A percentile compares a stretch with the other conserved stretches of the same genome.
Conservation (phyloP, 1,140 invertebrate species). For the Chironomus tepperi region DNA sequence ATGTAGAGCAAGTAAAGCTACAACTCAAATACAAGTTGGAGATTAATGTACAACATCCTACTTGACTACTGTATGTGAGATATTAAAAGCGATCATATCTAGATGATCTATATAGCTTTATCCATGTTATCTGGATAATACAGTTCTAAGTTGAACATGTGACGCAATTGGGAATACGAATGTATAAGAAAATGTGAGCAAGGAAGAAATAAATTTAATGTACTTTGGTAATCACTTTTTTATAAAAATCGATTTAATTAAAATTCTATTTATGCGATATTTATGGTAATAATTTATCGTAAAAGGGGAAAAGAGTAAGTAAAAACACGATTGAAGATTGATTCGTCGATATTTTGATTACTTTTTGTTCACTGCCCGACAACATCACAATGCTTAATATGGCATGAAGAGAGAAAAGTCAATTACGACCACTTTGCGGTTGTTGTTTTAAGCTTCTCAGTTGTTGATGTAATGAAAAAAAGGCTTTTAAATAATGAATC, state of each 20-base stretch:
- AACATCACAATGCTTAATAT: background rate
- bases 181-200: background rate
- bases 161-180: too few species aligned
- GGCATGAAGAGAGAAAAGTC: background rate
- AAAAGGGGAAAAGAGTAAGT: background rate
- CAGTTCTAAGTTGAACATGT: too few species aligned
- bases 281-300: slow-evolving; percentile 1
- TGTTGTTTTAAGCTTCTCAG: background rate
- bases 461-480: background rate
- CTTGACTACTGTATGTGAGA: too few species aligned
- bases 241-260: slow-evolving; percentile 20
- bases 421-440: slow-evolving; percentile 14
- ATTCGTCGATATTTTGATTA: slow-evolving; percentile 15
- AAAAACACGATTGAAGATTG: background rate
- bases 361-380: background rate
- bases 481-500: background rate
- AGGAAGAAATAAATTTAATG: background rate
- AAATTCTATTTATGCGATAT: slow-evolving; percentile 9
- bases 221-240: background rate
- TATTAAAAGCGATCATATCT: too few species aligned
- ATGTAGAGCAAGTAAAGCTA: too few species aligned
- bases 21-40: too few species aligned
- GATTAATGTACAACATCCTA: too few species aligned
- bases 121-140: too few species aligned
- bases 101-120: too few species aligned